These are phyloP conservation scores for Drosophila kurseongensis DNA, from an alignment of 1,140 invertebrate species.

Conservation along the genomic window DNA sequence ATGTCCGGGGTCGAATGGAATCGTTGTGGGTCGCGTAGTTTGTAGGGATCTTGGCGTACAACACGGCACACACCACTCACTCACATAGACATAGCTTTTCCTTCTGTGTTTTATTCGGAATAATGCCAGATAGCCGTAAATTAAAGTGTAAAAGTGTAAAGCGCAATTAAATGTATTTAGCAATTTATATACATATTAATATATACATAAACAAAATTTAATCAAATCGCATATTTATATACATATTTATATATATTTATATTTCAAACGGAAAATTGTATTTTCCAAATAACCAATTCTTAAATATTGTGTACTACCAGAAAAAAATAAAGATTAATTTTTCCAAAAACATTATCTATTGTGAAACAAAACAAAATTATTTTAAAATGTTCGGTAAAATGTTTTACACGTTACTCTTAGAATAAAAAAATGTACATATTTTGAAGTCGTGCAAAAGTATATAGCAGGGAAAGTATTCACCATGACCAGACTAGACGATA, in stretches of 20 bases:
- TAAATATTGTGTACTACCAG: not conserved
- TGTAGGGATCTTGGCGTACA: slow-evolving; percentile 44
- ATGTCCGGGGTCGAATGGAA: slow-evolving; percentile 12
- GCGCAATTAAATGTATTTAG: slow-evolving; percentile 80
- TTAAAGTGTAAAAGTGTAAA: slow-evolving; percentile 66
- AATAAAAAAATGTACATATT: not conserved
- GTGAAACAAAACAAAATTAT: not conserved
- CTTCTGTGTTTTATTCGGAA: slow-evolving; percentile 56
- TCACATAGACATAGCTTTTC: slow-evolving; percentile 52
- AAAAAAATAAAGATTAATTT: not conserved
- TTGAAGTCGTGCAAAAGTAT: not conserved
- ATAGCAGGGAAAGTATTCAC: too few species aligned
- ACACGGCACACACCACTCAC: slow-evolving; percentile 27
- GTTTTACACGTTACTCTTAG: not conserved
- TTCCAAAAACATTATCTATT: not conserved
- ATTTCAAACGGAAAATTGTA: slow-evolving; percentile 65
- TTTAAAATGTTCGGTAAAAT: not conserved
- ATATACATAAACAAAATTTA: slow-evolving; percentile 50
- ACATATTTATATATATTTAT: slow-evolving; percentile 71
- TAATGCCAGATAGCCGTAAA: slow-evolving; percentile 72
- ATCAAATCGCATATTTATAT: slow-evolving; percentile 70
- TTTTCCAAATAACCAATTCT: slow-evolving; percentile 36
- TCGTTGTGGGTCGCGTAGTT: slow-evolving; percentile 60
- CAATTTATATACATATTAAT: slow-evolving; percentile 72
- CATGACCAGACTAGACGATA: too few species aligned